Base-by-base conservation (phyloP, 37 sponge, comb jelly and placozoan genomes). In the Agelas oroides region DNA sequence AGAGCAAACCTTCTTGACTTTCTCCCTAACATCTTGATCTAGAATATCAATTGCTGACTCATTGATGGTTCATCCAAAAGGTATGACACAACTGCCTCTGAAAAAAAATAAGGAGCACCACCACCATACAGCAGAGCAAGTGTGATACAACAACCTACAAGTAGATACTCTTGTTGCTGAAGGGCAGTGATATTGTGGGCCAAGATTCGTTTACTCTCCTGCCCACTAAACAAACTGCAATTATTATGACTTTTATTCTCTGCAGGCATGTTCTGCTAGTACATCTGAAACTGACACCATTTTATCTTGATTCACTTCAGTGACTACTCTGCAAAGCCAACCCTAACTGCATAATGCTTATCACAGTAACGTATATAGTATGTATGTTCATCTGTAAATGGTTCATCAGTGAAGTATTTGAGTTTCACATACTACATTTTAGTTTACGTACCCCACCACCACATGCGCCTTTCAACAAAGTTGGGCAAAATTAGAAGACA, bases 51-150 rank as follows among this genome's bases (percentile, higher is more conserved):
- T 35, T 25, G 33, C 71, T 33, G 71, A 2, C 23, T 36, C 23
- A 62, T 11, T 31, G n/a, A 24, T 65, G 20, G 27, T 28, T 33
- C 65, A 37, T 36, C 24, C 33, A 78, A 33, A 12, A 78, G 34
- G 30, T 78, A 78, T 27, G 31, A 8, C 19, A 60, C 36, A 16
- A 78, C 79, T 32, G 64, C 1, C 8, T 5, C 12, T 18, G 79
- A 59, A 60, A 78, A 78, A 60, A 78, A 78, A 20, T 18, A n/a
- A n/a, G 79, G 62, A 3, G 65, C 79, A 31, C 64, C 20, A 17
- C 79, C 79, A 5, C 79, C 79, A 78, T 78, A 60, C 28, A 78
- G n/a, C 12, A 78, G 33, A 14, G 74, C 27, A 15, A 72, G 35
- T 13, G 74, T 13, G 35, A 72, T 34, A 33, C 27, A 13, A 23